A percentile compares a stretch with the other conserved stretches of the same genome.
phyloP scores from a whole-genome alignment of 2,888 invertebrate genomes.

The Ophioninae sp. region DNA sequence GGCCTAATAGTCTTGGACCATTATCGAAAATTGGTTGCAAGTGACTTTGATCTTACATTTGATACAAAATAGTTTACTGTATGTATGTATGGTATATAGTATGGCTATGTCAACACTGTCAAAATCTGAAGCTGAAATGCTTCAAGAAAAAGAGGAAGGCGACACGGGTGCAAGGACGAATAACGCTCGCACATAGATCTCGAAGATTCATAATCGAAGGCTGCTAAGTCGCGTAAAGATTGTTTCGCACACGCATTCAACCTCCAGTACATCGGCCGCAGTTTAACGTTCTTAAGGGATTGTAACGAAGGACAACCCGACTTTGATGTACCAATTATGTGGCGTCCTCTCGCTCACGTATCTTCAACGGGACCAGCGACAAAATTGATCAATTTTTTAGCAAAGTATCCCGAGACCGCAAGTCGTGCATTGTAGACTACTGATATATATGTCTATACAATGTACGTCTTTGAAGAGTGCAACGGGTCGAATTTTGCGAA shows the following conservation, averaged over 20 bases:
- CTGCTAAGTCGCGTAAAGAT: no score
- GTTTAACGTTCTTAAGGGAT: neutral
- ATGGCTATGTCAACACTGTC: no score
- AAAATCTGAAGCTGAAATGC: no score
- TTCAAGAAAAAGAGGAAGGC: no score
- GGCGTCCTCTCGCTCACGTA: no score
- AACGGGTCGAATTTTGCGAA: neutral
- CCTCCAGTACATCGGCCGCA: neutral
- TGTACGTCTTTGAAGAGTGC: slow-evolving; percentile 9
- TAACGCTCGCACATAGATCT: no score
- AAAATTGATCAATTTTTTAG: neutral
- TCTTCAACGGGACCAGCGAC: neutral
- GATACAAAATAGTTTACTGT: no score
- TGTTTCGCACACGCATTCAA: no score
- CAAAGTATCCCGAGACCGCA: neutral
- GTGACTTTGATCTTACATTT: no score
- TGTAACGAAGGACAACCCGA: neutral
- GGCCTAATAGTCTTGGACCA: neutral
- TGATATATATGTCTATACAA: slow-evolving; percentile 10
- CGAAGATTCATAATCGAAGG: no score
- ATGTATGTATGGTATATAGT: no score
- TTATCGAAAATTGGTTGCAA: neutral
- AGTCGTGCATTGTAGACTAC: slow-evolving; percentile 6
- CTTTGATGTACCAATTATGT: neutral
- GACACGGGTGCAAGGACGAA: no score